Percentiles rank a stretch among this genome's conserved stretches.
phyloP scores from a whole-genome alignment of 2,888 invertebrate genomes.

The Eupsilia transversa region DNA sequence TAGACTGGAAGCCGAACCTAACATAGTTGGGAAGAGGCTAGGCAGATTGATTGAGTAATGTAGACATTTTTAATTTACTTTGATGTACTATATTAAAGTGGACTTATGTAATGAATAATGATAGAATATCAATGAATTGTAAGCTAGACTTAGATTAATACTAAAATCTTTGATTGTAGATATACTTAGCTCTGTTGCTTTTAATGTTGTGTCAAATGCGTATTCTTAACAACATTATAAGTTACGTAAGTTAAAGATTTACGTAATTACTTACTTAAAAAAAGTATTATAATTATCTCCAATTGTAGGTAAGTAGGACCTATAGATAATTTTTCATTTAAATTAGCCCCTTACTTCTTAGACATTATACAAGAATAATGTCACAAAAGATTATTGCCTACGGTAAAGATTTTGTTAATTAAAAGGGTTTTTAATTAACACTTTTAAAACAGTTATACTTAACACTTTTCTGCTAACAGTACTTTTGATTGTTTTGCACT shows the following conservation, averaged over 20 bases:
- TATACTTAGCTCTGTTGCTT: not conserved
- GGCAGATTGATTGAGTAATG: too few relatives aligned
- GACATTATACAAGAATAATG: too few relatives aligned
- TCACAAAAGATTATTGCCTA: too few relatives aligned
- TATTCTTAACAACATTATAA: not conserved
- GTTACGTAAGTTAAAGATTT: not conserved
- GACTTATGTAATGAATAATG: too few relatives aligned
- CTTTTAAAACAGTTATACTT: not conserved
- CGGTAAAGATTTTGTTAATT: not conserved
- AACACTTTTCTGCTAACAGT: constrained; percentile 23
- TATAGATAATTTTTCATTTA: not conserved
- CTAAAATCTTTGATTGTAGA: too few relatives aligned
- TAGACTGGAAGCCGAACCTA: too few relatives aligned
- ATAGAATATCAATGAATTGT: not conserved
- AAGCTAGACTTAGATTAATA: too few relatives aligned
- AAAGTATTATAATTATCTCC: too few relatives aligned
- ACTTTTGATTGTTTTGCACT: constrained; percentile 38
- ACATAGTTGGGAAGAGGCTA: too few relatives aligned
- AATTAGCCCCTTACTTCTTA: not conserved
- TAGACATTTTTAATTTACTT: not conserved
- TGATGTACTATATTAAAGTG: too few relatives aligned
- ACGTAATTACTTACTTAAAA: too few relatives aligned
- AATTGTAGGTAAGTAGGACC: not conserved
- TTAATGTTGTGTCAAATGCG: not conserved
- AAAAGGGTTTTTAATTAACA: not conserved